A percentile compares a stretch with the other conserved stretches of the same genome.
phyloP scores from a whole-genome alignment of 2,888 invertebrate genomes.

The Zele albiditarsus region DNA sequence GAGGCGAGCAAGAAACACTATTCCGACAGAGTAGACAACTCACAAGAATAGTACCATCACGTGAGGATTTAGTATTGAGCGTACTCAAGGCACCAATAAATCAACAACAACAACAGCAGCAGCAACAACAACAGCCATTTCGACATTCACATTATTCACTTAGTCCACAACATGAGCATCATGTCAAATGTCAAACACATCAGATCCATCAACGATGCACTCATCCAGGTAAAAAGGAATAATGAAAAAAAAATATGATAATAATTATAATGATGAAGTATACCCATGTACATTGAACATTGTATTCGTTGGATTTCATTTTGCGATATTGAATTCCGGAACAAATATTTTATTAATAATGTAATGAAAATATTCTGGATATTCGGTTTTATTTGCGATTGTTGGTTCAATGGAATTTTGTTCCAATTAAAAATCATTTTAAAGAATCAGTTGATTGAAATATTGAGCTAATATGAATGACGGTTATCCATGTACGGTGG shows the following conservation, averaged over 20 bases:
- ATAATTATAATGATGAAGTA: not conserved
- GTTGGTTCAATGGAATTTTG: too few relatives aligned
- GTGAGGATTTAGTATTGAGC: constrained; percentile 77
- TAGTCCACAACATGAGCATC: constrained; percentile 56
- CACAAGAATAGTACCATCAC: constrained; percentile 64
- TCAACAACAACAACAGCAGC: constrained; percentile 60
- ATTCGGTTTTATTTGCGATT: too few relatives aligned
- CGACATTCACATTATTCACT: constrained; percentile 50
- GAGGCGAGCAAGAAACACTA: constrained; percentile 78
- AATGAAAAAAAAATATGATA: not conserved
- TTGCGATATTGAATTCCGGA: too few relatives aligned
- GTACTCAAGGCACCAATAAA: constrained; percentile 77
- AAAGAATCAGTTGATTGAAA: too few relatives aligned
- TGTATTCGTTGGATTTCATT: not conserved
- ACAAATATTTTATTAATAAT: too few relatives aligned
- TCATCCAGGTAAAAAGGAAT: constrained; percentile 58
- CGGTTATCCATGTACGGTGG: too few relatives aligned
- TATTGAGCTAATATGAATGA: too few relatives aligned
- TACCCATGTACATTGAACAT: not conserved
- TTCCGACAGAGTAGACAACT: constrained; percentile 78
- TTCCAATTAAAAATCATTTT: too few relatives aligned
- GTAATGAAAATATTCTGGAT: too few relatives aligned
- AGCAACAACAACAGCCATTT: constrained; percentile 52
- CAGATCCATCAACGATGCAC: constrained; percentile 61
- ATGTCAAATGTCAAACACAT: constrained; percentile 64